phyloP scores from a whole-genome alignment of 2,113 vertebrate genomes.

The Setophaga coronata region DNA sequence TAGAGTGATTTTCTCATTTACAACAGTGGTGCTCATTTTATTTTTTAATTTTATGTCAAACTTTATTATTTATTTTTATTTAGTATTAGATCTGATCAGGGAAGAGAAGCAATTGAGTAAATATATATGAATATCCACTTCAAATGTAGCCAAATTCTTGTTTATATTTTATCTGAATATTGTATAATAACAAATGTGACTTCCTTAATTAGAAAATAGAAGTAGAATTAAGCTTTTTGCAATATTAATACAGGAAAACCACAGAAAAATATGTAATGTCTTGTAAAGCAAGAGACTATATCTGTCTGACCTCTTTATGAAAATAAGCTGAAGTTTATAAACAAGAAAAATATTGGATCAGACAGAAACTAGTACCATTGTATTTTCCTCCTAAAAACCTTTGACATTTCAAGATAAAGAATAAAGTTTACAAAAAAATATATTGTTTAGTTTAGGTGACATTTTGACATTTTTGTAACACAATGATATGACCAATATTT shows the following conservation, averaged over 20 bases:
- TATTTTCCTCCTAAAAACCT: not conserved
- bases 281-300: not conserved
- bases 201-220: not conserved
- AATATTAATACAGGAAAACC: not conserved
- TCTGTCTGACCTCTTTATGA: not conserved
- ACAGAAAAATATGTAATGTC: not conserved
- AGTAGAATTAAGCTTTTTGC: not conserved
- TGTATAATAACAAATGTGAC: not conserved
- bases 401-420: not conserved
- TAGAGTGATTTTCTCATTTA: not conserved
- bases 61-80: not conserved
- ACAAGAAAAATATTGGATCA: not conserved
- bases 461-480: not conserved
- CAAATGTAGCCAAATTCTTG: not conserved
- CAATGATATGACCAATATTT: not conserved
- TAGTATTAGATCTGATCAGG: not conserved
- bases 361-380: not conserved
- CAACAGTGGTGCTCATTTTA: not conserved
- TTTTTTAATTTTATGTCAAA: not conserved
- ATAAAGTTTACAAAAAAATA: not conserved
- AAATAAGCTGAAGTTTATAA: not conserved
- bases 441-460: not conserved
- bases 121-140: not conserved
- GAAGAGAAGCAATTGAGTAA: not conserved
- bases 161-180: not conserved